Evolutionary conservation across 2,113 vertebrate species (phyloP).

Genomic region (Petrocephalus zakoni): DNA sequence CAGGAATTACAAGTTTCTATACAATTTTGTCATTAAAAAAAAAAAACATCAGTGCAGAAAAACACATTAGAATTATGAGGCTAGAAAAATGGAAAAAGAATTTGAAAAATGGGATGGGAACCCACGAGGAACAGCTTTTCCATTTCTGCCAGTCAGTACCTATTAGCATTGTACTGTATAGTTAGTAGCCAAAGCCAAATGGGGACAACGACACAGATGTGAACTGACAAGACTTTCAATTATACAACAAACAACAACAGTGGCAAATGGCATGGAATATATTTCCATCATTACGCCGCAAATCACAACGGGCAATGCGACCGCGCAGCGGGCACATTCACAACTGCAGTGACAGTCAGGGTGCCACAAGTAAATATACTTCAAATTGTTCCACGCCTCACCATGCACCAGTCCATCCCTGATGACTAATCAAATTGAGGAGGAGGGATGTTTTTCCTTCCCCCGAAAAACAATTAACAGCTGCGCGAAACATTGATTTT

Average conservation of each 20-base stretch:
- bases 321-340: background rate
- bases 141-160: background rate
- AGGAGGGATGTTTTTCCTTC: background rate
- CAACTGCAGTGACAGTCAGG: background rate
- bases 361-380: background rate
- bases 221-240: background rate
- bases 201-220: background rate
- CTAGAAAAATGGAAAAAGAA: background rate
- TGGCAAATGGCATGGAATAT: background rate
- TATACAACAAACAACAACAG: background rate
- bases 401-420: background rate
- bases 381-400: background rate
- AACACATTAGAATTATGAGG: background rate
- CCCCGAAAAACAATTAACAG: background rate
- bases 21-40: background rate
- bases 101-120: background rate
- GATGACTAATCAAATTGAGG: background rate
- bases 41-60: background rate
- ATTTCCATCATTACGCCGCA: background rate
- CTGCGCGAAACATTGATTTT: background rate
- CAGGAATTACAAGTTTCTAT: background rate
- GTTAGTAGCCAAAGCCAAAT: background rate
- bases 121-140: background rate
- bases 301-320: background rate
- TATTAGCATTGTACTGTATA: background rate